These are phyloP conservation scores for Psettodes erumei DNA, from an alignment of 2,113 vertebrate species.

Conservation along the genomic window DNA sequence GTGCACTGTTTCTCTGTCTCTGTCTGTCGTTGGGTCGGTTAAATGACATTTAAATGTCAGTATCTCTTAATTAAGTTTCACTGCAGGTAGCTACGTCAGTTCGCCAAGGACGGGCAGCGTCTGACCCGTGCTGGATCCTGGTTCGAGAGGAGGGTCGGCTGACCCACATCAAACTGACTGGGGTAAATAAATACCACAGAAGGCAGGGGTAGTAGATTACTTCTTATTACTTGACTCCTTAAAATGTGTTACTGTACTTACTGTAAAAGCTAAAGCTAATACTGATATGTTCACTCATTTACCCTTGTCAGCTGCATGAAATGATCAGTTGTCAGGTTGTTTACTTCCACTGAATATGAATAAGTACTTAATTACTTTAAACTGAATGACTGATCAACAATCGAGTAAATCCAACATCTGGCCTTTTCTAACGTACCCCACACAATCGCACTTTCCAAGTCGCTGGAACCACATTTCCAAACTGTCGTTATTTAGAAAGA, in stretches of 20 bases:
- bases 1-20: neutral
- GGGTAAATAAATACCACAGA: neutral
- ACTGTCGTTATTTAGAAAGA: neutral
- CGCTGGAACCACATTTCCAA: neutral
- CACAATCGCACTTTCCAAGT: neutral
- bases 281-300: neutral
- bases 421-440: no score
- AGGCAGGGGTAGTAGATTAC: neutral
- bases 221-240: no score
- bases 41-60: neutral
- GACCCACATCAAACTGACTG: no score
- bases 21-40: neutral
- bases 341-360: neutral
- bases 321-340: neutral
- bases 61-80: neutral
- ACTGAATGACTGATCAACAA: no score
- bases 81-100: neutral
- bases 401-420: no score
- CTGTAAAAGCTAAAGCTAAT: neutral
- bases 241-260: no score
- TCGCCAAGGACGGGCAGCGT: neutral
- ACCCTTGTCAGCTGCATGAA: neutral
- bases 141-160: neutral
- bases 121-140: neutral
- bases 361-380: no score